These are phyloP conservation scores for Oxytorus armatus DNA, from an alignment of 2,888 invertebrate species.

Conservation along the genomic window DNA sequence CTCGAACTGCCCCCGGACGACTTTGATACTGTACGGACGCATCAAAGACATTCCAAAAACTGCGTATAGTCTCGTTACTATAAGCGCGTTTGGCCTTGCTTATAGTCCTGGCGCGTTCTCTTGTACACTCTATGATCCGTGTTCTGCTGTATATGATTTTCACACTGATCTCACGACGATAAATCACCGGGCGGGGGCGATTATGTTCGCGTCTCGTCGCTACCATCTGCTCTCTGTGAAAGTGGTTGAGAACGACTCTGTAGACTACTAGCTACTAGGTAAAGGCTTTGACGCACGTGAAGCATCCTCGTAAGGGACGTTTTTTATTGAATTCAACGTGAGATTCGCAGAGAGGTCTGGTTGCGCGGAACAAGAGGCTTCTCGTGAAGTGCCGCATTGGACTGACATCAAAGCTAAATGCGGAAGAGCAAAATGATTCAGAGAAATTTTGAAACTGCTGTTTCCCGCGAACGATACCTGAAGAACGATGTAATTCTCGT, in stretches of 20 bases:
- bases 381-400: constrained; percentile 31
- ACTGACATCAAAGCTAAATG: constrained; percentile 50
- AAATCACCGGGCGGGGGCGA: constrained; percentile 68
- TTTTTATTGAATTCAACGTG: constrained; percentile 52
- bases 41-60: constrained; percentile 82
- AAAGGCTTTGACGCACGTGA: constrained; percentile 43
- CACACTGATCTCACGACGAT: constrained; percentile 59
- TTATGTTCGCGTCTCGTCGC: constrained; percentile 69
- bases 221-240: constrained; percentile 59
- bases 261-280: constrained; percentile 34
- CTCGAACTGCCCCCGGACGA: constrained; percentile 76
- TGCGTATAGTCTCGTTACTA: constrained; percentile 37
- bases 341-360: constrained; percentile 2
- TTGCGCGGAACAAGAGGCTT: constrained; percentile 14
- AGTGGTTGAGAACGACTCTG: constrained; percentile 21
- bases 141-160: constrained; percentile 14
- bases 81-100: constrained; percentile 32
- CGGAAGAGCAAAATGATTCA: constrained; percentile 33
- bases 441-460: constrained; percentile 9
- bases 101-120: constrained; percentile 1
- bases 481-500: constrained; percentile 6
- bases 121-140: background rate
- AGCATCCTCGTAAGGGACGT: constrained; percentile 49
- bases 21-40: constrained; percentile 81
- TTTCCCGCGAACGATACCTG: constrained; percentile 32